phyloP scores from a whole-genome alignment of 2,113 vertebrate genomes.

The Anoura caudifer region DNA sequence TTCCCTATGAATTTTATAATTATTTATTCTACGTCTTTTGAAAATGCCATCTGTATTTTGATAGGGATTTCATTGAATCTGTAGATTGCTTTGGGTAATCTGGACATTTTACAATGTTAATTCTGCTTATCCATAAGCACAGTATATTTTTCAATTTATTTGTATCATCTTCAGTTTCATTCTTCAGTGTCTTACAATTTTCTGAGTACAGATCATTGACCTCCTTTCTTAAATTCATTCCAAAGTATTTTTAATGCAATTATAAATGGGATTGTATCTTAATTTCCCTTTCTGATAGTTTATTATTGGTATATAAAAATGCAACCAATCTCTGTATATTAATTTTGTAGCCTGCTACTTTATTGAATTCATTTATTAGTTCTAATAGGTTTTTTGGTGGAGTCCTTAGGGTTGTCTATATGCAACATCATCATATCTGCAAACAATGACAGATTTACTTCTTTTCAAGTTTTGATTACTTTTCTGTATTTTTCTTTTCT shows the following conservation, averaged over 20 bases:
- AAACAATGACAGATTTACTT: neutral
- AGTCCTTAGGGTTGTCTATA: neutral
- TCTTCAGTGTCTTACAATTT: neutral
- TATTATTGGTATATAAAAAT: neutral
- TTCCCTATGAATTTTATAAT: neutral
- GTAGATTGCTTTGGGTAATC: neutral
- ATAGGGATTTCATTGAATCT: neutral
- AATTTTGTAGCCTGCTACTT: neutral
- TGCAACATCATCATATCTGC: neutral
- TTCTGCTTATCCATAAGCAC: neutral
- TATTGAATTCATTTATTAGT: neutral
- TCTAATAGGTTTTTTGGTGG: neutral
- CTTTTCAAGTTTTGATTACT: neutral
- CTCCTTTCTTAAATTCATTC: neutral
- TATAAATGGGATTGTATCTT: too few relatives aligned
- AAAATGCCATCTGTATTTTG: neutral
- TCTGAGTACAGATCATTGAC: neutral
- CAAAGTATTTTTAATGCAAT: neutral
- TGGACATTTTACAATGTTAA: neutral
- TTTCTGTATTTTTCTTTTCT: neutral
- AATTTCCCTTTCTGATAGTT: neutral
- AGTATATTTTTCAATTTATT: neutral
- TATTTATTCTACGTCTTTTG: neutral
- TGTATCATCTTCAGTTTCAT: neutral
- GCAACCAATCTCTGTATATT: neutral